phyloP scores from a whole-genome alignment of 2,888 invertebrate genomes.

The Allolobophora icterica region DNA sequence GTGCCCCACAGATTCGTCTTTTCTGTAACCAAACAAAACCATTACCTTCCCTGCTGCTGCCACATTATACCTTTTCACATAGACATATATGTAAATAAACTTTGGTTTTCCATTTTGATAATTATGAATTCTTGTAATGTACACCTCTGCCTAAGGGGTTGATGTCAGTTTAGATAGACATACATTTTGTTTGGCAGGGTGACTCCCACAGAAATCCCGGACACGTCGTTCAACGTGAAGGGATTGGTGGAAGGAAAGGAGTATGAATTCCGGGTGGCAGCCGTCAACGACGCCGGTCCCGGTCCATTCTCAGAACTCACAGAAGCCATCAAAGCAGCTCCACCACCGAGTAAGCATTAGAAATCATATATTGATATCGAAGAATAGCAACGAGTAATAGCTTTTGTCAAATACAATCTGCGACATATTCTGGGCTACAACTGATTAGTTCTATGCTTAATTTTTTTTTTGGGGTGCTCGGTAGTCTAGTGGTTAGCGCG shows the following conservation, averaged over 20 bases:
- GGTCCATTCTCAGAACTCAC: slow-evolving; percentile 91
- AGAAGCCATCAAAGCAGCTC: slow-evolving; percentile 86
- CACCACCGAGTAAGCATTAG: slow-evolving; percentile 75
- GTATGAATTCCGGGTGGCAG: slow-evolving; percentile 96
- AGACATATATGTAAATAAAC: neutral
- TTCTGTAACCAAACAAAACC: neutral
- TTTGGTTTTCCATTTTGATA: neutral
- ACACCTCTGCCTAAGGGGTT: neutral
- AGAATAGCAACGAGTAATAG: neutral
- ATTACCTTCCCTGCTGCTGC: neutral
- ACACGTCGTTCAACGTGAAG: slow-evolving; percentile 78
- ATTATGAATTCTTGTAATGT: neutral
- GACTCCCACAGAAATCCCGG: slow-evolving; percentile 73
- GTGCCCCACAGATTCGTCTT: neutral
- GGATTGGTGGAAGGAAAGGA: slow-evolving; percentile 91
- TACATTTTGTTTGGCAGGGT: slow-evolving; percentile 70
- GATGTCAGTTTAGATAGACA: neutral
- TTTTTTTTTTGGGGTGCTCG: too few relatives aligned
- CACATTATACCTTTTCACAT: neutral
- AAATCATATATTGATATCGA: neutral
- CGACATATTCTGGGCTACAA: neutral
- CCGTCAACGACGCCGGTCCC: slow-evolving; percentile 93
- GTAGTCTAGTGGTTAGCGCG: too few relatives aligned
- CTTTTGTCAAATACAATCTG: neutral
- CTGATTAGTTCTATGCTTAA: neutral